Evolutionary conservation across 2,797 vertebrate species (phyloP), one percentile per base, ranked within the genome.

Genomic region (Sebastes reedi): DNA sequence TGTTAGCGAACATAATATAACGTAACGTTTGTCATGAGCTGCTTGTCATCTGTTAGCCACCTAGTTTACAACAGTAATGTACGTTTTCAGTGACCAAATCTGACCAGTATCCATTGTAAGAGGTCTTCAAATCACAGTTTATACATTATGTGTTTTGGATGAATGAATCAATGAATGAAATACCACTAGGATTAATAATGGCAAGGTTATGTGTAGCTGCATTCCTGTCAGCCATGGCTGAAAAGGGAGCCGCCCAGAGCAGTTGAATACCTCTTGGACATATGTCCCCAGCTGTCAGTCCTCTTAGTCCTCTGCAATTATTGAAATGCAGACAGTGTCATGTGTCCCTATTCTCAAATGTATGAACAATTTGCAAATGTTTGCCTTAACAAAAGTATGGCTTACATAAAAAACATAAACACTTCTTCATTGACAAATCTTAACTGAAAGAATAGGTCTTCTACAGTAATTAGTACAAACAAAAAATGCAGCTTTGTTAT

Each of bases 191-290:
- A 18, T 20, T 50, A 50, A 32, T 14, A 3, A n/a, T 6, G 32
- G 8, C 3, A 14, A 10, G 32, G 67, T 52, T 62, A 13, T 60
- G 61, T 11, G 10, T 11, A 65, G 39, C 18, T 67, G 5, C 67
- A 20, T n/a, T 36, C 64, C 3, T 64, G 82, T 87, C 75, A 69
- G 78, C 75, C 83, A 81, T 85, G 55, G 69, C 42, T 46, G 68
- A 69, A 8, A 22, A 22, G 87, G 88, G 92, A 93, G 72, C 91
- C 94, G 92, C 94, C 94, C 90, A 83, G 76, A 68, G 18, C 80
- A n/a, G 71, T 6, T 52, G 70, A 79, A 87, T 76, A 69, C 71
- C 77, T 87, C 13, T 71, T 73, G 88, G 85, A 86, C 77, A 59
- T 64, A 77, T 74, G 88, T 81, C 59, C 75, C 62, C 87, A 79